phyloP scores from a whole-genome alignment of 2,797 vertebrate species.

The Acomys russatus region DNA sequence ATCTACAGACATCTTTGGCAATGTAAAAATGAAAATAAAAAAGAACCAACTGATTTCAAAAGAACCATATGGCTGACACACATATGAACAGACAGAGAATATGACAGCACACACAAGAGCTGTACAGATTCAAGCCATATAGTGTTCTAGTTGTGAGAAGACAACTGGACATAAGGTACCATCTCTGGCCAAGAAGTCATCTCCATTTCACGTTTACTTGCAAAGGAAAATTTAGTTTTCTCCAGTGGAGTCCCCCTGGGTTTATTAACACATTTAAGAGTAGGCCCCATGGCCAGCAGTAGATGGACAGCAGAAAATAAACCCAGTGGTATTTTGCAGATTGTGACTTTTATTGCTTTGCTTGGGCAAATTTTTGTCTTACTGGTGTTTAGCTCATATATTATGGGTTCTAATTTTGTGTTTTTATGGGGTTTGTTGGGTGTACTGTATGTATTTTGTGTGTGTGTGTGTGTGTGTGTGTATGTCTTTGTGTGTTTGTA shows the following conservation, averaged over 20 bases:
- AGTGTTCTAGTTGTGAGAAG: neutral
- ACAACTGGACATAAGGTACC: neutral
- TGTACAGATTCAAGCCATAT: neutral
- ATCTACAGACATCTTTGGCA: slow-evolving; percentile 81
- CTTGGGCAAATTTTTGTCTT: neutral
- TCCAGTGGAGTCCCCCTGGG: neutral
- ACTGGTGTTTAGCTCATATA: neutral
- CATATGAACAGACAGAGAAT: neutral
- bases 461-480: neutral
- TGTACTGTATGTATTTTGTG: neutral
- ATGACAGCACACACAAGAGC: neutral
- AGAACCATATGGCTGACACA: slow-evolving; percentile 8
- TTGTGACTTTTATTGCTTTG: neutral
- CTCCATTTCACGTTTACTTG: neutral
- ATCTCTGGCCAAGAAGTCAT: neutral
- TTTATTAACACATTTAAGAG: neutral
- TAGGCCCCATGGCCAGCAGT: neutral
- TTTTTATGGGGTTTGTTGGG: neutral
- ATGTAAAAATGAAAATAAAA: too few relatives aligned
- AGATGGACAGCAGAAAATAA: neutral
- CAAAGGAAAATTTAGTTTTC: neutral
- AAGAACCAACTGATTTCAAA: slow-evolving; percentile 71
- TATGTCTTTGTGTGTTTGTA: neutral
- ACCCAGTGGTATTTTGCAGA: neutral
- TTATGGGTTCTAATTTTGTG: neutral